Percentiles rank a stretch among this genome's conserved stretches.
Evolutionary conservation across 2,797 vertebrate species (phyloP).

Genomic region (Pseudotriccus pelzelni): DNA sequence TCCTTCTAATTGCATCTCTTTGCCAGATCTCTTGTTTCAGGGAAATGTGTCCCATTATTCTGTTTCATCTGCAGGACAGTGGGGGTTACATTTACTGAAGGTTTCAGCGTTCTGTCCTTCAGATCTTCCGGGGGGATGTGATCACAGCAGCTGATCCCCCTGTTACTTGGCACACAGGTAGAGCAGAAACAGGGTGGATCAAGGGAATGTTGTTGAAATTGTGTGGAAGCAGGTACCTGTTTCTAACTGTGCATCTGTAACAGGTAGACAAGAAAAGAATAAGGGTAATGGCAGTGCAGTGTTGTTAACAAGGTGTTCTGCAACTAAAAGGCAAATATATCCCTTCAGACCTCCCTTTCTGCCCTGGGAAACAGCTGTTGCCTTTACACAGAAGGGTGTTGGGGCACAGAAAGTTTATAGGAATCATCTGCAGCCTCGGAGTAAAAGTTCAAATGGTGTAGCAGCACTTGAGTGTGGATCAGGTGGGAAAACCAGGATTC

Average conservation of each 20-base stretch:
- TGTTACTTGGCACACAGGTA: background rate
- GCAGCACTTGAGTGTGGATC: background rate
- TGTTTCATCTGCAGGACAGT: background rate
- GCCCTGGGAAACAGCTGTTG: background rate
- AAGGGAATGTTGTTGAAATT: background rate
- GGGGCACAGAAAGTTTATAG: background rate
- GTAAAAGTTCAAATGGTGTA: background rate
- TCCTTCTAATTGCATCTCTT: background rate
- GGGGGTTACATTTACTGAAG: background rate
- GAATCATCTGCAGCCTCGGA: background rate
- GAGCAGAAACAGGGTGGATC: background rate
- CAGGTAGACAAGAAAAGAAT: background rate
- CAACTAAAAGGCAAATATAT: background rate
- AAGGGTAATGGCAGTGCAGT: background rate
- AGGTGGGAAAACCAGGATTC: background rate
- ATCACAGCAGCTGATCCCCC: background rate
- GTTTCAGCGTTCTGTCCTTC: background rate
- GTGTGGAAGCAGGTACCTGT: background rate
- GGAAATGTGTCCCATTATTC: accelerated
- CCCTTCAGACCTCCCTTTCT: background rate
- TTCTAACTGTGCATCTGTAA: background rate
- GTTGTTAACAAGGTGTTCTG: background rate
- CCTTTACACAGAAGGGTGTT: accelerated
- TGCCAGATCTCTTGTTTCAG: background rate
- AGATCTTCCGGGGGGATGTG: background rate